Evolutionary conservation across 2,113 vertebrate genomes (phyloP).

Genomic region (Colinus virginianus): DNA sequence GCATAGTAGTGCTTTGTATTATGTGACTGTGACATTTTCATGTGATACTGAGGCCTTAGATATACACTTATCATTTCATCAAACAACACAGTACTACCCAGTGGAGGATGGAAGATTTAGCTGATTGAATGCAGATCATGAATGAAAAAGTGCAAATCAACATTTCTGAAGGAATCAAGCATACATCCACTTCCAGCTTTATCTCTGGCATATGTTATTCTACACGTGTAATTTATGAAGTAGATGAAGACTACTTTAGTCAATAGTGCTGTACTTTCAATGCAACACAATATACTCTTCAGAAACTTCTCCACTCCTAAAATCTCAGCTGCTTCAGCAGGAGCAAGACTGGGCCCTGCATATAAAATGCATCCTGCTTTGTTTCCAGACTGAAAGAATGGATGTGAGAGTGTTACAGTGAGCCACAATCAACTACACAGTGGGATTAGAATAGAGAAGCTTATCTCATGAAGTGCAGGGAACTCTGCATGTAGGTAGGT

Average conservation of each 20-base stretch:
- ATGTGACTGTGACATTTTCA: background rate
- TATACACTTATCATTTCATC: background rate
- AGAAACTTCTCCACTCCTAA: background rate
- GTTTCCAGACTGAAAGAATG: background rate
- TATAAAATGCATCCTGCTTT: background rate
- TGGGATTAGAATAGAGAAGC: background rate
- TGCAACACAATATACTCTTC: background rate
- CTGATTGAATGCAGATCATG: background rate
- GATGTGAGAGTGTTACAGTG: background rate
- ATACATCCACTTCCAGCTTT: background rate
- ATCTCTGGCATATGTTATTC: background rate
- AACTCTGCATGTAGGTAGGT: background rate
- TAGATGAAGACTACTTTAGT: background rate
- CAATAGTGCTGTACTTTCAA: background rate
- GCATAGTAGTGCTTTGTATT: too few relatives aligned
- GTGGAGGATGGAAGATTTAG: background rate
- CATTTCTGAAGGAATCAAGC: accelerated
- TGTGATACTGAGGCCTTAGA: background rate
- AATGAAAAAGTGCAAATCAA: background rate
- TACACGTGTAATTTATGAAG: background rate
- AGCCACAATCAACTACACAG: background rate
- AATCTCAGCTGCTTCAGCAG: background rate
- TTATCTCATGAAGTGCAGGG: background rate
- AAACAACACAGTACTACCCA: accelerated
- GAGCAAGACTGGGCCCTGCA: background rate